These are phyloP conservation scores for Eulithis prunata DNA, from an alignment of 2,888 invertebrate genomes.

Conservation along the genomic window DNA sequence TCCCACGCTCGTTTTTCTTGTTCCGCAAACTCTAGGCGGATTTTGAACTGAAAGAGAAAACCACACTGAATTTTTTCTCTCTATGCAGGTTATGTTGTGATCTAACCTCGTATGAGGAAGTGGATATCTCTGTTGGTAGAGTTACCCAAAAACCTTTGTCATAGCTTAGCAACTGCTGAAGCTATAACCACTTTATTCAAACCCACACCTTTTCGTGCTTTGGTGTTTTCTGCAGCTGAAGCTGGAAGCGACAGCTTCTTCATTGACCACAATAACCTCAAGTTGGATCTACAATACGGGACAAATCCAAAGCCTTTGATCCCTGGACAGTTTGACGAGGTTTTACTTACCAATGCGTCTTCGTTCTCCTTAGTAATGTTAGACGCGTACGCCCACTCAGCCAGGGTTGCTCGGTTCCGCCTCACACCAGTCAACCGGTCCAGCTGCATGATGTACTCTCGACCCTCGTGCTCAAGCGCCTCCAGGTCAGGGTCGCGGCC, in stretches of 20 bases:
- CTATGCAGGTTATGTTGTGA: no score
- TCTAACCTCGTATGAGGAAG: no score
- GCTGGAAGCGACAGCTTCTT: no score
- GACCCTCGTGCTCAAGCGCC: slow-evolving; percentile 83
- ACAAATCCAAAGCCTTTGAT: no score
- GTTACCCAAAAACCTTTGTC: no score
- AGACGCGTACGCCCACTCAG: slow-evolving; percentile 90
- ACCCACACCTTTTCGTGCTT: no score
- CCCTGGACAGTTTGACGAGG: neutral
- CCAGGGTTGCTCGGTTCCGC: slow-evolving; percentile 84
- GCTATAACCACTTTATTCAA: no score
- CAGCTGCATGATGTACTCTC: slow-evolving; percentile 85
- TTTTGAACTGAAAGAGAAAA: slow-evolving; percentile 63
- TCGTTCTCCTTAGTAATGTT: slow-evolving; percentile 89
- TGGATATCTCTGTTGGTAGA: no score
- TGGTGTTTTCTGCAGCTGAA: no score
- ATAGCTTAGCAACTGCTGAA: no score
- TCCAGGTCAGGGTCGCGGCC: slow-evolving; percentile 81
- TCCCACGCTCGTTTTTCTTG: slow-evolving; percentile 87
- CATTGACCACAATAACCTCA: no score
- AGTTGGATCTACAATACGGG: no score
- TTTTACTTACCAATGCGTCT: slow-evolving; percentile 65
- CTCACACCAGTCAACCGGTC: slow-evolving; percentile 85
- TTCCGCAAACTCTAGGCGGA: slow-evolving; percentile 72
- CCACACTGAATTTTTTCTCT: neutral